Base-by-base conservation (phyloP, 1,140 invertebrate species). In the Chlorops oryzae region DNA sequence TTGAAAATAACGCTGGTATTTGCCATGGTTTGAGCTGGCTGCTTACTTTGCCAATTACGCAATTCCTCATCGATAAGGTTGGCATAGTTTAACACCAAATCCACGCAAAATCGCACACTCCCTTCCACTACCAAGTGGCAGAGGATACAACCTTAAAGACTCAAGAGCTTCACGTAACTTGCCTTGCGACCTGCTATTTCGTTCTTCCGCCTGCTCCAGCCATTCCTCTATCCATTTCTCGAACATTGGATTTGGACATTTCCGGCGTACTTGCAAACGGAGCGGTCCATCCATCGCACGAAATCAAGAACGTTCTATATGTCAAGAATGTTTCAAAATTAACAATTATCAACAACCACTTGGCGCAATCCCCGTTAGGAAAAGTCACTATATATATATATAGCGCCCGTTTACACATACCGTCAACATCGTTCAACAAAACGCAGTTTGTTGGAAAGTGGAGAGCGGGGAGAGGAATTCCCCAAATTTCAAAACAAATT, bases 41-140 rank as follows among this genome's bases (percentile, higher is more conserved):
- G 58, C 32, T 77, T 74, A 61, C 18, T 17, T 7, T 34, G n/a
- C 40, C 42, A 32, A 44, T 44, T 15, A 44, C 52, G 57, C 50
- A 91, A 72, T 64, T 81, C 85, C 54, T 81, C 79, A 68, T 94
- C 88, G 38, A 95, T 70, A 77, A 87, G 84, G 23, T 75, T 63
- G n/a, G 63, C 92, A 94, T 17, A 94, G 69, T 60, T 84, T 86
- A 41, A 77, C 75, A 25, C 89, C 88, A 77, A 97, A 96, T 56
- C 88, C 80, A 59, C 90, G 81, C 13, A 97, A 65, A 39, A 96
- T 84, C 51, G 82, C 82, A 69, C 92, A 96, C 59, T 96, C 92
- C 61, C 80, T 82, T 2, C 91, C 92, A 56, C 76, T 78, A 51
- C 81, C 74, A 15, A 96, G 64, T 1, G 79, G 80, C 43, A 96